Evolutionary conservation across 1,140 invertebrate species (phyloP), one percentile per base, ranked within the genome.

Genomic region (Drosophila oshimai): DNA sequence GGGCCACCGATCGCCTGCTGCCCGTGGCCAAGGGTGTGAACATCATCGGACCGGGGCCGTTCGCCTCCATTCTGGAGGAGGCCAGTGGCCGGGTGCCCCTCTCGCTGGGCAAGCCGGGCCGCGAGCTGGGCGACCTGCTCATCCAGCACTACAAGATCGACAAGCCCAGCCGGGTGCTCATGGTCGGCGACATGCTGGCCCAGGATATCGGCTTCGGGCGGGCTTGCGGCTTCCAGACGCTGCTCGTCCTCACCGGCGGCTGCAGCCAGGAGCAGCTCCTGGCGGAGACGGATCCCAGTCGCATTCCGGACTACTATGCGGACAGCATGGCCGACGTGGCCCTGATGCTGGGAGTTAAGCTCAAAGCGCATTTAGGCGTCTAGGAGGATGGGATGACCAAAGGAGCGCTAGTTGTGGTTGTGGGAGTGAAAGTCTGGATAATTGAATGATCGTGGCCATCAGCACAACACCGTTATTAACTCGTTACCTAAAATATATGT

Each of bases 151-250:
- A 91, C 24, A 86, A 92, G 0, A 86, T 94, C 6, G 89, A 70
- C 0, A 77, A 93, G 42, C 91, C 93, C 1, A 83, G 80, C n/a
- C 91, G 92, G 60, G 93, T 93, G n/a, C 89, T 94, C 0, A 93
- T 94, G 72, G 92, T 94, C 51, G 94, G 94, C 6, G 94, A 94
- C 39, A 93, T 93, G 93, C 92, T 93, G n/a, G 90, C 92, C 12
- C 91, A 93, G 72, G 93, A 94, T 49, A 90, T 94, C 6, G 91
- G 89, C 26, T 92, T 94, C 17, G 93, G 92, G 0, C 91, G 88
- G 3, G 60, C 90, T 2, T 91, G 90, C 2, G 93, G 93, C 6
- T 94, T 94, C 60, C 91, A 92, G 64, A 93, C 93, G 0, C 62
- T 93, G 17, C 75, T 93, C 5, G 92, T 93, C 0, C 81, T 93